These are phyloP conservation scores for Carapus acus DNA, from an alignment of 2,797 vertebrate genomes.

Conservation along the genomic window DNA sequence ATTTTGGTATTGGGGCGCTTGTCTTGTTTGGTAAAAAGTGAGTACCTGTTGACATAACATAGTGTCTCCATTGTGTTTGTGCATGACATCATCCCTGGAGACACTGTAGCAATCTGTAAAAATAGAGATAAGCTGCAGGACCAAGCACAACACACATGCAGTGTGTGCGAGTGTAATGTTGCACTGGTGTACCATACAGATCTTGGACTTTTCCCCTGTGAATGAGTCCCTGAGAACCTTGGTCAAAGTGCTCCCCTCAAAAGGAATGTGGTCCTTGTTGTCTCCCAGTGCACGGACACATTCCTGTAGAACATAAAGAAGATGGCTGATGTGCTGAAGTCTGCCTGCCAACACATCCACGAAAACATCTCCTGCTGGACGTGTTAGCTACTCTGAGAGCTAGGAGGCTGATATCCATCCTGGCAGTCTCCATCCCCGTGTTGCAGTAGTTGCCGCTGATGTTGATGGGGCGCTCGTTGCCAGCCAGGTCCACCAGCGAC, in stretches of 20 bases:
- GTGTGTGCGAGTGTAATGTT: too few species aligned
- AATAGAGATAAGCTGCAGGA: too few species aligned
- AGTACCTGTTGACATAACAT: constrained; percentile 92
- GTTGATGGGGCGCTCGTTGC: constrained; percentile 91
- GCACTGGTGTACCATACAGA: constrained; percentile 87
- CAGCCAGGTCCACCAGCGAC: constrained; percentile 92
- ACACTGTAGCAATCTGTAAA: constrained; percentile 92
- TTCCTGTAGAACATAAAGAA: too few species aligned
- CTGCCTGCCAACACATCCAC: too few species aligned
- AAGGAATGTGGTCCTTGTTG: constrained; percentile 94
- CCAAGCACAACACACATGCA: too few species aligned
- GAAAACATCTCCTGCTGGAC: background rate
- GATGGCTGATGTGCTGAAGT: too few species aligned
- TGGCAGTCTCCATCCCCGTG: constrained; percentile 87
- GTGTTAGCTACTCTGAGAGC: constrained; percentile 83
- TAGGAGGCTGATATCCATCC: constrained; percentile 96
- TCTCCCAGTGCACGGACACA: constrained; percentile 93
- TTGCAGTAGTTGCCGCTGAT: constrained; percentile 85
- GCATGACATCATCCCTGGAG: constrained; percentile 90
- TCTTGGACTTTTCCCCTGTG: constrained; percentile 90
- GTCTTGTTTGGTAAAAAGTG: background rate
- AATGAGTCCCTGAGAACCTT: constrained; percentile 96
- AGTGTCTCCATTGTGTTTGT: constrained; percentile 96
- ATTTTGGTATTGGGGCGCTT: background rate
- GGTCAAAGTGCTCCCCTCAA: constrained; percentile 95